phyloP scores from a whole-genome alignment of 2,888 invertebrate genomes.

The Polymixis lichenea region DNA sequence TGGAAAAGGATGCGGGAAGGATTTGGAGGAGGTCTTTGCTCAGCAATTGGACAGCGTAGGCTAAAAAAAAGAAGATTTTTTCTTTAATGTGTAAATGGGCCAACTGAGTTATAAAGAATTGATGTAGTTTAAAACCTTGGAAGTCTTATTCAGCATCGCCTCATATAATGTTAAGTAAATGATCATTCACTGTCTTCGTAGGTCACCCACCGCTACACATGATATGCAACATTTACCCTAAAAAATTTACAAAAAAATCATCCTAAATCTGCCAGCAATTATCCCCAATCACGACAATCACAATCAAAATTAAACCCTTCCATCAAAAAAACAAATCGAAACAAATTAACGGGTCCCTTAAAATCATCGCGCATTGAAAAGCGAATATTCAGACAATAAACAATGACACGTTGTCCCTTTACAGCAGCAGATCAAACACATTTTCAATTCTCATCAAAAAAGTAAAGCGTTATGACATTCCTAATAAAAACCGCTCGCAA shows the following conservation, averaged over 20 bases:
- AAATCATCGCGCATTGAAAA: slow-evolving; percentile 63
- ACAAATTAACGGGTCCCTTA: slow-evolving; percentile 63
- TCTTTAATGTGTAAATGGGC: background rate
- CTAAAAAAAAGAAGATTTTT: too few species aligned
- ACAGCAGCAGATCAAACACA: slow-evolving; percentile 83
- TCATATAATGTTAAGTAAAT: background rate
- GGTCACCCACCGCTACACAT: background rate
- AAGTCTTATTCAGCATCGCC: background rate
- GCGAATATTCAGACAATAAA: slow-evolving; percentile 72
- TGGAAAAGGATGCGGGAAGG: too few species aligned
- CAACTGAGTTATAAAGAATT: background rate
- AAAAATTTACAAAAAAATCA: background rate
- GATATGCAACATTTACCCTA: background rate
- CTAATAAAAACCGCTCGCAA: slow-evolving; percentile 88
- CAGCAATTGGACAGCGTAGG: too few species aligned
- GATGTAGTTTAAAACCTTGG: background rate
- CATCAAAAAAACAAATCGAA: slow-evolving; percentile 56
- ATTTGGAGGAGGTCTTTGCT: too few species aligned
- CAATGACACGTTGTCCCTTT: slow-evolving; percentile 76
- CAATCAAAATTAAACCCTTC: slow-evolving; percentile 61
- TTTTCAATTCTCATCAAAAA: slow-evolving; percentile 90
- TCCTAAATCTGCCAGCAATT: background rate
- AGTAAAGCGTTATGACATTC: slow-evolving; percentile 86
- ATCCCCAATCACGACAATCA: slow-evolving; percentile 33
- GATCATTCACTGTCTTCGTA: background rate